Conservation (phyloP, 1,140 invertebrate genomes). For the Heliconius eleuchia region DNA sequence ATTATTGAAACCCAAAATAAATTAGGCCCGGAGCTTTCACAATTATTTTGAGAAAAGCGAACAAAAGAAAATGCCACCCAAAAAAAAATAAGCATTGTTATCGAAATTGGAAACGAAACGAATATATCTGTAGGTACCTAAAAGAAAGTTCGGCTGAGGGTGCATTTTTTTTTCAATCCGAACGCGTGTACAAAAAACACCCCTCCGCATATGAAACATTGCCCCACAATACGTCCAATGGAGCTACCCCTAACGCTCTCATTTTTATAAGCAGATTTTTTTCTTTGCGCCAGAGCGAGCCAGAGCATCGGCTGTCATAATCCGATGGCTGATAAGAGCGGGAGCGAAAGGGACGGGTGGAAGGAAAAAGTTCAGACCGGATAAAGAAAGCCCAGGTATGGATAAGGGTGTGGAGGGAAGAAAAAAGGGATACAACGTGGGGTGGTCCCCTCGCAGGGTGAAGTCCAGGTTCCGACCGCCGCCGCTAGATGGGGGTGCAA, state of each 20-base stretch:
- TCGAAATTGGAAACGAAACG: slow-evolving; percentile 76
- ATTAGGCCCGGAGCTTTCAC: slow-evolving; percentile 57
- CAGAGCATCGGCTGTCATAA: slow-evolving; percentile 44
- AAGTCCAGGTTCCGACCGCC: slow-evolving; percentile 54
- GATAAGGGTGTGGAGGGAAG: slow-evolving; percentile 78
- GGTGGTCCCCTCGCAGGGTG: slow-evolving; percentile 60
- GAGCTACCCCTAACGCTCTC: slow-evolving; percentile 64
- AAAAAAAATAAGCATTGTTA: slow-evolving; percentile 68
- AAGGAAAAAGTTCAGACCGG: slow-evolving; percentile 74
- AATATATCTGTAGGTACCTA: slow-evolving; percentile 73
- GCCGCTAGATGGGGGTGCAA: slow-evolving; percentile 72
- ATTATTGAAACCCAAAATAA: slow-evolving; percentile 56
- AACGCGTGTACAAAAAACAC: slow-evolving; percentile 72
- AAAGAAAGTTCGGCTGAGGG: slow-evolving; percentile 67
- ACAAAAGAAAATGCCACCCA: slow-evolving; percentile 58
- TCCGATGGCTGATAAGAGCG: slow-evolving; percentile 19
- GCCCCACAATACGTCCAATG: slow-evolving; percentile 74
- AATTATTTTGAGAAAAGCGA: slow-evolving; percentile 64
- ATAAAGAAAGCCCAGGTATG: slow-evolving; percentile 80
- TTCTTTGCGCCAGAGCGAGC: slow-evolving; percentile 64
- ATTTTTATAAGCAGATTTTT: slow-evolving; percentile 79
- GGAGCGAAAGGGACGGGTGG: slow-evolving; percentile 62
- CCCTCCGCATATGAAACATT: slow-evolving; percentile 78
- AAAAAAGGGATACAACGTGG: slow-evolving; percentile 77
- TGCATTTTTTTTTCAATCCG: slow-evolving; percentile 73